Conservation (phyloP, 2,888 invertebrate species). For the Helobdella robusta region DNA sequence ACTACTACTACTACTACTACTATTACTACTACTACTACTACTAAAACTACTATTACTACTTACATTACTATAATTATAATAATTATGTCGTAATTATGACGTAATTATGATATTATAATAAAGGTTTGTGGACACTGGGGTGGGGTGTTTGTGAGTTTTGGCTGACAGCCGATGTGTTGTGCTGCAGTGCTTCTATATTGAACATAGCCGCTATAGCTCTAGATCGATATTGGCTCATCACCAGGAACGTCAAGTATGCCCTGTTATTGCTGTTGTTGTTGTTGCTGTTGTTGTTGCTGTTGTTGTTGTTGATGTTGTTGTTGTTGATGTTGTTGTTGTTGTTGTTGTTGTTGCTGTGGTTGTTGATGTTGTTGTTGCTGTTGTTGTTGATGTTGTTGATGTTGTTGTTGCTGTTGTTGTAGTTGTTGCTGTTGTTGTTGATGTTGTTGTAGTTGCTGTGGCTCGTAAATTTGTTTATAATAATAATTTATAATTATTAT, state of each 20-base stretch:
- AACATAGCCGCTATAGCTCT: slow-evolving; percentile 39
- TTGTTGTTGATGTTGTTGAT: slow-evolving; percentile 19
- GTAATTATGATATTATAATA: not conserved
- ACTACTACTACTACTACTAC: not conserved
- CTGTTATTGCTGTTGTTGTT: not conserved
- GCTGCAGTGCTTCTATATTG: slow-evolving; percentile 39
- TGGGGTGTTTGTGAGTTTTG: slow-evolving; percentile 35
- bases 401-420: slow-evolving; percentile 19
- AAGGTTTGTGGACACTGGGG: slow-evolving; percentile 32
- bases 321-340: slow-evolving; percentile 6
- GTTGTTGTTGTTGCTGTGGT: not conserved
- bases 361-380: slow-evolving; percentile 2
- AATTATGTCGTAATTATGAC: not conserved
- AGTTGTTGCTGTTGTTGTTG: slow-evolving; percentile 23
- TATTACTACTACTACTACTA: not conserved
- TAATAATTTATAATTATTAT: too few species aligned
- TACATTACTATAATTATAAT: not conserved
- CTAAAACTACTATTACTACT: not conserved
- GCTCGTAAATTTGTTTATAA: slow-evolving; percentile 13
- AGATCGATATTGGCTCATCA: slow-evolving; percentile 49
- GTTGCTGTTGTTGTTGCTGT: not conserved
- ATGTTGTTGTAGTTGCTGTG: slow-evolving; percentile 22
- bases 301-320: not conserved
- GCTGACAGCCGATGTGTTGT: slow-evolving; percentile 38
- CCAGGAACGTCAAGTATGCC: slow-evolving; percentile 40